A percentile compares a stretch with the other conserved stretches of the same genome.
These are phyloP conservation scores for Sebastes vulpes DNA, from an alignment of 2,797 vertebrate genomes.

Conservation along the genomic window DNA sequence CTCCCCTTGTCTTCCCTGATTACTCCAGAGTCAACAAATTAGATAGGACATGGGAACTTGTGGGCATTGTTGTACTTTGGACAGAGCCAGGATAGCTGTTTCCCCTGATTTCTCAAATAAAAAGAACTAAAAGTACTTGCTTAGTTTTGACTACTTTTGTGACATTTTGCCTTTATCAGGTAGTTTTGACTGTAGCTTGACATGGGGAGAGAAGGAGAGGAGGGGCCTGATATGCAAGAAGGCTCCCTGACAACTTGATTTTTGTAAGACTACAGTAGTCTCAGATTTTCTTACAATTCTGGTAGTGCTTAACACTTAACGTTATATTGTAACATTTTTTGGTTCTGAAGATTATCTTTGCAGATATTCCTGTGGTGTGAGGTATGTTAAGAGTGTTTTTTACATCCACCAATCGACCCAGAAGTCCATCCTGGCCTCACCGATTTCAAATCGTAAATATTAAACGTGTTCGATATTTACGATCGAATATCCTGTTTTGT, in stretches of 20 bases:
- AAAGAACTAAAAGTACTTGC: not conserved
- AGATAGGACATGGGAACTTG: too few relatives aligned
- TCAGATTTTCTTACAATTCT: not conserved
- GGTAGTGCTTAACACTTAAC: not conserved
- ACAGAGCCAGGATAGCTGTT: not conserved
- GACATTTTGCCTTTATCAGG: not conserved
- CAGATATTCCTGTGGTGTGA: too few relatives aligned
- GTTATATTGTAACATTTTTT: not conserved
- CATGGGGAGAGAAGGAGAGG: not conserved
- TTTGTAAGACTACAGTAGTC: too few relatives aligned
- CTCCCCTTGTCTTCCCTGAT: not conserved
- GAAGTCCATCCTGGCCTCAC: too few relatives aligned
- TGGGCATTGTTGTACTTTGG: too few relatives aligned
- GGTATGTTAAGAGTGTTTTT: too few relatives aligned
- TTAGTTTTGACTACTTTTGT: not conserved
- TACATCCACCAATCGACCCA: too few relatives aligned
- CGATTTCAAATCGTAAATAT: too few relatives aligned
- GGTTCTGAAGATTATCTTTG: too few relatives aligned
- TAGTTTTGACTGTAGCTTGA: not conserved
- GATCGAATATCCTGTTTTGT: fast-evolving
- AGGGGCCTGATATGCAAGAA: not conserved
- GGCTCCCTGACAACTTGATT: too few relatives aligned
- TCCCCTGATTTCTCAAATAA: not conserved
- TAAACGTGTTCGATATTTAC: too few relatives aligned
- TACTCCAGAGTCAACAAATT: not conserved